phyloP scores from a whole-genome alignment of 2,113 vertebrate genomes.

The Aegithalos caudatus region DNA sequence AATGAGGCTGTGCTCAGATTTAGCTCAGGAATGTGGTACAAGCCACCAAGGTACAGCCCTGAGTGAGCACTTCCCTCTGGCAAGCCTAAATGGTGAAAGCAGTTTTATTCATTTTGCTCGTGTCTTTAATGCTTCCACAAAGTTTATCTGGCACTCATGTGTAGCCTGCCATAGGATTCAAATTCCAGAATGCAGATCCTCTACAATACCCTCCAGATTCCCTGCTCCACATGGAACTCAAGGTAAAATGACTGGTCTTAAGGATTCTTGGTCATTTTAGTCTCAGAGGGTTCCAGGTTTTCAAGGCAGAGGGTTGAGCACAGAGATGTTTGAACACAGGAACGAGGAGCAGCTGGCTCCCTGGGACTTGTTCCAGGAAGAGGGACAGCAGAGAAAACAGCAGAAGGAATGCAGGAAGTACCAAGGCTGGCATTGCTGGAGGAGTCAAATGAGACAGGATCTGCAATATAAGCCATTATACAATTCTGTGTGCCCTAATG shows the following conservation, averaged over 20 bases:
- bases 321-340: constrained; percentile 33
- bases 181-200: background rate
- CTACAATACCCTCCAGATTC: background rate
- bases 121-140: background rate
- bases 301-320: constrained; percentile 10
- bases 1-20: background rate
- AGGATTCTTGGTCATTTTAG: background rate
- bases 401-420: constrained; percentile 46
- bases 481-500: background rate
- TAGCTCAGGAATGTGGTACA: background rate
- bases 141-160: background rate
- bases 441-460: background rate
- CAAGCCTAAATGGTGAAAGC: background rate
- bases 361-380: constrained; percentile 36
- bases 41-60: background rate
- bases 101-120: background rate
- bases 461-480: background rate
- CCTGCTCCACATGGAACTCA: background rate
- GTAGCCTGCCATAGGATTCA: background rate
- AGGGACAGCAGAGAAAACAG: constrained; percentile 36
- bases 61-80: background rate
- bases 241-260: background rate
- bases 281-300: background rate
- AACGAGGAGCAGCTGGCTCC: constrained; percentile 1
- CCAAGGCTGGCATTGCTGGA: constrained; percentile 10